A percentile compares a stretch with the other conserved stretches of the same genome.
Evolutionary conservation across 2,888 invertebrate species (phyloP).

Genomic region (Drosophila koepferae): DNA sequence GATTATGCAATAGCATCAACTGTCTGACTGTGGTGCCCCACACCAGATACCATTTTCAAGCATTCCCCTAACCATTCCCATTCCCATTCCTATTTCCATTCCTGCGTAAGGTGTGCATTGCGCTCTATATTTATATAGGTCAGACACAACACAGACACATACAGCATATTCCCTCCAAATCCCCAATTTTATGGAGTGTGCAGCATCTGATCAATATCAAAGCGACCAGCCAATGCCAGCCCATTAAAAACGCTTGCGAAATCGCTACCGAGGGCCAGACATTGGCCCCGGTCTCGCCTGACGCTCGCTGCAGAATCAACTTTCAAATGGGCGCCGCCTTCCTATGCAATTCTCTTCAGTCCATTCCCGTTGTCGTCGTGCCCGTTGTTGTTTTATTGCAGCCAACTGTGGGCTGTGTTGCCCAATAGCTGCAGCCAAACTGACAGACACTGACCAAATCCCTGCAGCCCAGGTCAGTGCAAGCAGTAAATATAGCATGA

Average conservation of each 20-base stretch:
- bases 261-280: slow-evolving; percentile 30
- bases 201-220: slow-evolving; percentile 70
- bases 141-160: slow-evolving; percentile 34
- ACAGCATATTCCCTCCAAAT: slow-evolving; percentile 15
- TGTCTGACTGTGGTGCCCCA: slow-evolving; percentile 32
- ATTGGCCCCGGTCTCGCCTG: neutral
- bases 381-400: slow-evolving; percentile 26
- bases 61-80: slow-evolving; percentile 13
- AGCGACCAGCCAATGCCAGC: slow-evolving; percentile 39
- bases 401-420: slow-evolving; percentile 32
- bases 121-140: slow-evolving; percentile 59
- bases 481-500: neutral
- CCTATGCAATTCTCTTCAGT: slow-evolving; percentile 32
- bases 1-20: slow-evolving; percentile 50
- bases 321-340: slow-evolving; percentile 46
- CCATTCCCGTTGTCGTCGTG: slow-evolving; percentile 1
- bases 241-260: slow-evolving; percentile 66
- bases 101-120: slow-evolving; percentile 62
- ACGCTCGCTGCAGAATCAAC: slow-evolving; percentile 18
- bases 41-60: slow-evolving; percentile 15
- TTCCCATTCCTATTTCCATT: slow-evolving; percentile 19
- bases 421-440: slow-evolving; percentile 28
- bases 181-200: slow-evolving; percentile 43
- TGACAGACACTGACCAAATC: slow-evolving; percentile 30
- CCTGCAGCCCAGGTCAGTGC: slow-evolving; percentile 30